These are phyloP conservation scores for Caenorhabditis japonica DNA, from an alignment of 2,888 invertebrate genomes.

Conservation along the genomic window DNA sequence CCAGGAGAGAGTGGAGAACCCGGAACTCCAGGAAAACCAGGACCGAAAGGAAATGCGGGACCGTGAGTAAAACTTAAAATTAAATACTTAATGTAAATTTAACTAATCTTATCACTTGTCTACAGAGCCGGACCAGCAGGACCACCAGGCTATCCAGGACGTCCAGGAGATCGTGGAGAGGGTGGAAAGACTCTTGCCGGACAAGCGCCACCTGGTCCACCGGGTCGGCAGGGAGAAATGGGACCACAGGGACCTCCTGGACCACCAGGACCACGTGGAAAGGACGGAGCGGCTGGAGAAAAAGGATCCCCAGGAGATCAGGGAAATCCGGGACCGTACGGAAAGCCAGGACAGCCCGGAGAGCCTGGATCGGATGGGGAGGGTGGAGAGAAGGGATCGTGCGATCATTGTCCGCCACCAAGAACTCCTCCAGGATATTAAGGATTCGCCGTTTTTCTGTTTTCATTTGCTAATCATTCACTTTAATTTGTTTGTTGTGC, in stretches of 20 bases:
- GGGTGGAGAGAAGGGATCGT: conserved; percentile 68
- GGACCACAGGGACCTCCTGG: conserved; percentile 70
- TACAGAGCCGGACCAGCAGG: conserved; percentile 60
- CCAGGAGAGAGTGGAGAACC: conserved; percentile 74
- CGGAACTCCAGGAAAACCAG: conserved; percentile 67
- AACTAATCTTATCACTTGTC: neutral
- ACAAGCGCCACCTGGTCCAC: conserved; percentile 67
- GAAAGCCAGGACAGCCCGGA: conserved; percentile 71
- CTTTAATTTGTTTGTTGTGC: neutral
- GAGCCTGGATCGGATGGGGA: conserved; percentile 64
- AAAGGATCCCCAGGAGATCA: conserved; percentile 73
- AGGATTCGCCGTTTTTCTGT: conserved; percentile 18
- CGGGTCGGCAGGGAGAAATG: conserved; percentile 72
- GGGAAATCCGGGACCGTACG: conserved; percentile 74
- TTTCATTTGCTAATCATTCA: neutral
- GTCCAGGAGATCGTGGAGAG: conserved; percentile 71
- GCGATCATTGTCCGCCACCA: conserved; percentile 74
- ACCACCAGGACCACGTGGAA: conserved; percentile 69
- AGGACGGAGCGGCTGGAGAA: conserved; percentile 68
- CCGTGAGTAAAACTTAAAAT: no score
- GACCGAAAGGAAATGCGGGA: conserved; percentile 71
- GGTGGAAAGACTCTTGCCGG: conserved; percentile 58
- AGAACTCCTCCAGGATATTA: conserved; percentile 75
- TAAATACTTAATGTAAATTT: neutral
- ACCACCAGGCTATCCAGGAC: conserved; percentile 71